A percentile compares a stretch with the other conserved stretches of the same genome.
phyloP scores from a whole-genome alignment of 2,113 vertebrate species.

The Xiphophorus couchianus region DNA sequence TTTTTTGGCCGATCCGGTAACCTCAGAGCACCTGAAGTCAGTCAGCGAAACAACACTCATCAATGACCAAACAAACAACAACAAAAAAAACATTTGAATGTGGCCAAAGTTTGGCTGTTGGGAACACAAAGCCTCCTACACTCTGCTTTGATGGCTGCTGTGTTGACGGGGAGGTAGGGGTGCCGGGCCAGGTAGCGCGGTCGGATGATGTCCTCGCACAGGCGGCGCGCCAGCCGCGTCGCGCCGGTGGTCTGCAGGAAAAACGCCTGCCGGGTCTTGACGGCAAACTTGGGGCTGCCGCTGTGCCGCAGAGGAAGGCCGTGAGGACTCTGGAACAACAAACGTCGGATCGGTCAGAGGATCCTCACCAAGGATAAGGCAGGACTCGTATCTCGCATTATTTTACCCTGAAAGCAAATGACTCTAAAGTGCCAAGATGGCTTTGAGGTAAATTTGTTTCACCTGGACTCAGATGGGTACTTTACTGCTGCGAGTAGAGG shows the following conservation, averaged over 20 bases:
- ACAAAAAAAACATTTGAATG: neutral
- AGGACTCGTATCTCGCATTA: no score
- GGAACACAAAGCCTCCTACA: slow-evolving; percentile 78
- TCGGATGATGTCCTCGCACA: slow-evolving; percentile 92
- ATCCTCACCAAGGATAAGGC: no score
- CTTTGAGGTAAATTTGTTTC: no score
- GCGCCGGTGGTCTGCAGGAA: slow-evolving; percentile 91
- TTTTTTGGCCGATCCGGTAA: slow-evolving; percentile 90
- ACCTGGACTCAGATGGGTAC: no score
- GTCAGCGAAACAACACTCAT: neutral
- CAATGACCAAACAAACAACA: neutral
- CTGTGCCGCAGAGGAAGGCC: slow-evolving; percentile 88
- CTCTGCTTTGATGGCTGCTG: slow-evolving; percentile 94
- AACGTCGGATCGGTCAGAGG: neutral
- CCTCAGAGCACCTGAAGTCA: slow-evolving; percentile 86
- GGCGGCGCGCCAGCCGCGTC: slow-evolving; percentile 88
- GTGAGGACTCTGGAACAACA: slow-evolving; percentile 86
- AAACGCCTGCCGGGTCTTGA: slow-evolving; percentile 97
- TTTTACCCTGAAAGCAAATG: no score
- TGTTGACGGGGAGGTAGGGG: slow-evolving; percentile 94
- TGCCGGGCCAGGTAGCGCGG: slow-evolving; percentile 89
- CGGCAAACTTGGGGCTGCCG: slow-evolving; percentile 94
- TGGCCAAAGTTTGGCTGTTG: neutral
- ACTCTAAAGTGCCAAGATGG: no score
- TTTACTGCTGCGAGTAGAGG: no score